These are phyloP conservation scores for Brachionus angularis DNA, from an alignment of 1,140 invertebrate genomes.

Conservation along the genomic window DNA sequence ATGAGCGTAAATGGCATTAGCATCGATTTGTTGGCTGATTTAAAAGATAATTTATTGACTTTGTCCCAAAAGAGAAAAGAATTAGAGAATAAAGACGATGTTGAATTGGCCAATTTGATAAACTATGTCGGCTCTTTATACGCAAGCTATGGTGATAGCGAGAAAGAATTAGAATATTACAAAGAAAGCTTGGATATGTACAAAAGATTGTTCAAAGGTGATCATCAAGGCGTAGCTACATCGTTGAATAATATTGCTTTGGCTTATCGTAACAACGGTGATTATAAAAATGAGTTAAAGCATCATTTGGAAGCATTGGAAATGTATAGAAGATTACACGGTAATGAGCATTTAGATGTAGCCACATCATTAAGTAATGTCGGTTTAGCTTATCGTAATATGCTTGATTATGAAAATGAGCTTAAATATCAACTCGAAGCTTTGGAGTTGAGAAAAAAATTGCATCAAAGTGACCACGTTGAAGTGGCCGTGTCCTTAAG, in stretches of 20 bases:
- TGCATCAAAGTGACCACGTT: conserved; percentile 7
- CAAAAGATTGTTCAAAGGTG: neutral
- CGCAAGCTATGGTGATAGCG: conserved; percentile 8
- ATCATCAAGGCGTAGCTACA: conserved; percentile 18
- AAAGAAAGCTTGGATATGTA: conserved; percentile 28
- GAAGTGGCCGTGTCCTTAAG: conserved; percentile 9
- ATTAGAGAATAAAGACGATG: neutral
- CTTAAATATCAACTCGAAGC: conserved; percentile 4
- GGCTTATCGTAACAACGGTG: neutral
- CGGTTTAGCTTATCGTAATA: conserved; percentile 3
- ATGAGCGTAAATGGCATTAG: neutral
- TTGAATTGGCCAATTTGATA: conserved; percentile 12
- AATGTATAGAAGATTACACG: conserved; percentile 25
- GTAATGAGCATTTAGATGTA: neutral
- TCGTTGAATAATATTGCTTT: conserved; percentile 34
- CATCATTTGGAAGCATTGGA: conserved; percentile 36
- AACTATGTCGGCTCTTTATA: conserved; percentile 16
- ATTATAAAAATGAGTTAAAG: conserved; percentile 3
- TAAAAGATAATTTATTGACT: neutral
- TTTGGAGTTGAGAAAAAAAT: conserved; percentile 9
- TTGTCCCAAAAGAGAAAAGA: neutral
- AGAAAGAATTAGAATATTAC: conserved; percentile 22
- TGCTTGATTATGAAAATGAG: conserved; percentile 18
- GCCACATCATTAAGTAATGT: conserved; percentile 27
- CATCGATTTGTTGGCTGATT: neutral